Base-by-base conservation (phyloP, 1,140 invertebrate species). In the Leptinotarsa defecta region DNA sequence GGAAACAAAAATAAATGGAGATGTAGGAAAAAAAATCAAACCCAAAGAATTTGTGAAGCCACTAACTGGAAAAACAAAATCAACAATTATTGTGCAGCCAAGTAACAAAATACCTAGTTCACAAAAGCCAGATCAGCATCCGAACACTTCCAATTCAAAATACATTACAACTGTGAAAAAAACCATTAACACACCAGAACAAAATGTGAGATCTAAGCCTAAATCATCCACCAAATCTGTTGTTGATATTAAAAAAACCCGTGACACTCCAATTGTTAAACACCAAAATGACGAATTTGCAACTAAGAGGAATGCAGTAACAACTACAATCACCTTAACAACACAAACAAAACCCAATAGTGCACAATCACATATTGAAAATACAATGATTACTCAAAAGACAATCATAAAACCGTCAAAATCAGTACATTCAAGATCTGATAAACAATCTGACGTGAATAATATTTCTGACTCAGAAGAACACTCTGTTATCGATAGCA, bases 401-500 rank as follows among this genome's bases (percentile, higher is more conserved):
- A 3, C 4, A 57, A 57, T 19, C 52, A 57, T 57, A 57, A 57
- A 57, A 57, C n/a, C 52, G 34, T 43, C 34, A 19, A 57, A 57
- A 4, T 19, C 52, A 19, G 4, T 8, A n/a, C 4, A 15, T n/a
- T 19, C 15, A 57, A 57, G 15, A 15, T 17, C 13, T 57, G 4
- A 57, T 6, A 57, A 57, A 43, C 61, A 82, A 77, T 17, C 65
- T 19, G 65, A n/a, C 76, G 80, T 34, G 83, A 71, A 64, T 79
- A 71, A 80, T 83, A 67, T 78, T 80, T 48, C 68, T 79, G 43
- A 78, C 68, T n/a, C 48, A 17, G 19, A 86, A 84, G 76, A 72
- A 80, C 75, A 87, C 85, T 75, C 81, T 83, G 48, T 86, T 85
- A 11, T 86, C 85, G 5, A 86, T 83, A 48, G 64, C 48, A 20